phyloP scores from a whole-genome alignment of 2,888 invertebrate species.

The Phoenoteleia sp. region DNA sequence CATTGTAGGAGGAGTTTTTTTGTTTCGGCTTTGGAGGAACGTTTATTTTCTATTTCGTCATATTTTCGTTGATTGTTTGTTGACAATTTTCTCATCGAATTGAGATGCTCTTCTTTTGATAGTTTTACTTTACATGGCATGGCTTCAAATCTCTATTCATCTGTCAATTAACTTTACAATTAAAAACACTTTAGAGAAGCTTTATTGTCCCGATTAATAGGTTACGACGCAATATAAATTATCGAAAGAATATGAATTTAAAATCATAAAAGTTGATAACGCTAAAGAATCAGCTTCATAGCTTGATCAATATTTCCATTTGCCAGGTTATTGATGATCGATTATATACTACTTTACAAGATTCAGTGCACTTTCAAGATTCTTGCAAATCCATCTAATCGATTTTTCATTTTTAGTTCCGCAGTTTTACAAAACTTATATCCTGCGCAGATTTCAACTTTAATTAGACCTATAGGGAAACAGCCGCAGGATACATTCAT shows the following conservation, averaged over 20 bases:
- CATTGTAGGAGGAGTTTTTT: no score
- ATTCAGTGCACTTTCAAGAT: slow-evolving; percentile 42
- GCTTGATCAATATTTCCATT: slow-evolving; percentile 47
- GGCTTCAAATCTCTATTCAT: no score
- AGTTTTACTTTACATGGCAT: no score
- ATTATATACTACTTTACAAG: slow-evolving; percentile 60
- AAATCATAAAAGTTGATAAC: slow-evolving; percentile 52
- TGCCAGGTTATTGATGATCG: slow-evolving; percentile 21
- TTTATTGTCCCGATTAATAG: slow-evolving; percentile 41
- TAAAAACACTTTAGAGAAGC: slow-evolving; percentile 28
- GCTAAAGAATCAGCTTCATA: slow-evolving; percentile 48
- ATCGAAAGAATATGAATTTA: slow-evolving; percentile 29
- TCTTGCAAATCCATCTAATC: slow-evolving; percentile 56
- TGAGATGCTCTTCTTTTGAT: no score
- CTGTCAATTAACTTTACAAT: slow-evolving; percentile 1
- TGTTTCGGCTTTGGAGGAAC: no score
- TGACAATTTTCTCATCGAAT: no score
- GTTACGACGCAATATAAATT: slow-evolving; percentile 34
- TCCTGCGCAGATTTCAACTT: slow-evolving; percentile 33
- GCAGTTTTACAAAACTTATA: slow-evolving; percentile 54
- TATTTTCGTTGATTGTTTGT: no score
- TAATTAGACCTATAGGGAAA: slow-evolving; percentile 61
- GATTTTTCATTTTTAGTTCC: slow-evolving; percentile 50
- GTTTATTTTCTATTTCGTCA: no score
- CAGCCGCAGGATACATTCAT: slow-evolving; percentile 58